phyloP scores from a whole-genome alignment of 2,113 vertebrate genomes.

The Ophthalmolycus amberensis region DNA sequence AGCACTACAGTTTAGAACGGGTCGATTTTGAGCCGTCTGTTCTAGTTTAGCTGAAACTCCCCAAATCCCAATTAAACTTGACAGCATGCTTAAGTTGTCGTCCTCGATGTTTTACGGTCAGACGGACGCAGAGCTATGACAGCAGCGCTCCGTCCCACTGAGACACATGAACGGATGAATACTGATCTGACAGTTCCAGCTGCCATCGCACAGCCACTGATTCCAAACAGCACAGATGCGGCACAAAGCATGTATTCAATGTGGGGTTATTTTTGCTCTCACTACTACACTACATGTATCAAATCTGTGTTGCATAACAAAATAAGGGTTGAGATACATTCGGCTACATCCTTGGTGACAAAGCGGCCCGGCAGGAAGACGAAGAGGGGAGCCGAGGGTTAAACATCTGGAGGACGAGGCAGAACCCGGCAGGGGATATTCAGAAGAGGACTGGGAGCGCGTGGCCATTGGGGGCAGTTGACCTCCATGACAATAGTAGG shows the following conservation, averaged over 20 bases:
- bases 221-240: constrained; percentile 12
- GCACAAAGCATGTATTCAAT: neutral
- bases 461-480: constrained; percentile 44
- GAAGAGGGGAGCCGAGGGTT: constrained; percentile 14
- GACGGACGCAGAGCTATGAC: constrained; percentile 25
- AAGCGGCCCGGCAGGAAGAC: neutral
- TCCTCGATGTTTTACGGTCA: constrained; percentile 37
- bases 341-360: constrained; percentile 10
- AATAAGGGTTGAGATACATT: constrained; percentile 22
- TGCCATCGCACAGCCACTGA: constrained; percentile 1
- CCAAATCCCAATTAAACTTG: constrained; percentile 40
- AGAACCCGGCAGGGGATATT: neutral
- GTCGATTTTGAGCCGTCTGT: constrained; percentile 31
- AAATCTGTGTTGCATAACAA: constrained; percentile 12
- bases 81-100: constrained; percentile 20
- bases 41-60: constrained; percentile 29
- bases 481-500: constrained; percentile 39
- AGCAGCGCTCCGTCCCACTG: constrained; percentile 23
- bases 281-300: neutral
- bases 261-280: neutral
- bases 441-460: constrained; percentile 37
- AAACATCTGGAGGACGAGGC: constrained; percentile 12
- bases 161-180: constrained; percentile 31
- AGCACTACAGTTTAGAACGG: neutral
- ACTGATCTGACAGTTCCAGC: constrained; percentile 19